A percentile compares a stretch with the other conserved stretches of the same genome.
phyloP scores from a whole-genome alignment of 23 tunicate genomes.

The Botrylloides violaceus region DNA sequence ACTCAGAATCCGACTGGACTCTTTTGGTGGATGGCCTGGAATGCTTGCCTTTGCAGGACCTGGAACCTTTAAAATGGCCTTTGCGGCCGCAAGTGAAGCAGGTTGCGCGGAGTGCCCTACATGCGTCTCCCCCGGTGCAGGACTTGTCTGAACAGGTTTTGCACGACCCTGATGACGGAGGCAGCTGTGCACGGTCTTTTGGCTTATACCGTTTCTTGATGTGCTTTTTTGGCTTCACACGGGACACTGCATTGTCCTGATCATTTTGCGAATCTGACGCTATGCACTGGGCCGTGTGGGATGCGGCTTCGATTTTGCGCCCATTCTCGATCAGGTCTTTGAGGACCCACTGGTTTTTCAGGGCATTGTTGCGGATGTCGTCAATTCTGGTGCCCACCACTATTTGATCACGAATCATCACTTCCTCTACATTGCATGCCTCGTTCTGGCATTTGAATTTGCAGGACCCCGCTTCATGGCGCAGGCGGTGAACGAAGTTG shows the following conservation, averaged over 20 bases:
- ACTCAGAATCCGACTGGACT: too few species aligned
- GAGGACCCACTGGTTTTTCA: neutral
- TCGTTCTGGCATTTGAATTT: neutral
- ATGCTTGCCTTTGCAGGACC: neutral
- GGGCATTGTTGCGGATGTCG: slow-evolving; percentile 1
- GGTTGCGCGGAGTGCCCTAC: neutral
- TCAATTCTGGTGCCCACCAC: neutral
- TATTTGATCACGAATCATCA: neutral
- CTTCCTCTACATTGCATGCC: neutral
- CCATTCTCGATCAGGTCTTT: neutral
- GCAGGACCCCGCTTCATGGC: neutral
- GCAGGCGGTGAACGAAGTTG: neutral
- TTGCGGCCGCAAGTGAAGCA: neutral
- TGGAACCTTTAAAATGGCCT: neutral
- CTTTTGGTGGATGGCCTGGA: too few species aligned
- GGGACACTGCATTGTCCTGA: neutral
- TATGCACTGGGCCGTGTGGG: neutral
- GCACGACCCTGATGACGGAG: neutral
- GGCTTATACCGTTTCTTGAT: too few species aligned
- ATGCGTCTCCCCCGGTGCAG: neutral
- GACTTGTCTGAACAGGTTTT: neutral
- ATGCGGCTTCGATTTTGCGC: neutral
- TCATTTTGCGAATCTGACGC: too few species aligned
- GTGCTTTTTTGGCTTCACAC: neutral
- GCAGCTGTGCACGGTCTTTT: neutral